Evolutionary conservation across 2,113 vertebrate genomes (phyloP).

Genomic region (Centropus bengalensis): DNA sequence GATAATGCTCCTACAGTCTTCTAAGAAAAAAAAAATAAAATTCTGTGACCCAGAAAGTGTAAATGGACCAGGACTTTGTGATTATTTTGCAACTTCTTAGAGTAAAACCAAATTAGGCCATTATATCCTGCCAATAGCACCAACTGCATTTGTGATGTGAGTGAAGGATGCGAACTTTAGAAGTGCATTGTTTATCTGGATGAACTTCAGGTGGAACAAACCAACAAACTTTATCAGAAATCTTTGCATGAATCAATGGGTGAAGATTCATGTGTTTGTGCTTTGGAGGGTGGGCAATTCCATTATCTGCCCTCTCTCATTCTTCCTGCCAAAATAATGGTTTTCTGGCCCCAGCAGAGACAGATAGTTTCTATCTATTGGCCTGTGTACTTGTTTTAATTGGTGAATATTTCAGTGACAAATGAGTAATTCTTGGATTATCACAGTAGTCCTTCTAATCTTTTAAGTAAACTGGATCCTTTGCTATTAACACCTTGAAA

Average conservation of each 20-base stretch:
- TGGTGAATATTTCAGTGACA: neutral
- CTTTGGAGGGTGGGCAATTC: neutral
- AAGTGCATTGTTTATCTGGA: neutral
- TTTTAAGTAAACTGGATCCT: neutral
- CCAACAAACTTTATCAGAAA: neutral
- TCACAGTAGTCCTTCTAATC: neutral
- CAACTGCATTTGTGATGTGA: neutral
- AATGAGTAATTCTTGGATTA: neutral
- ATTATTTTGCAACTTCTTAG: neutral
- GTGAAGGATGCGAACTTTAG: neutral
- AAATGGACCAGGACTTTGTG: neutral
- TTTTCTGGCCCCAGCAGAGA: neutral
- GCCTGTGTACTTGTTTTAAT: neutral
- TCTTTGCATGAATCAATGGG: neutral
- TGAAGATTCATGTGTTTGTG: neutral
- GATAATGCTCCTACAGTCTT: neutral
- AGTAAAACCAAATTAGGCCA: neutral
- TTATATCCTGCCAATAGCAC: neutral
- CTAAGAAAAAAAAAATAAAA: neutral
- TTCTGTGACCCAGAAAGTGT: neutral
- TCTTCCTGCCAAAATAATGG: neutral
- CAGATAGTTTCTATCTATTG: neutral
- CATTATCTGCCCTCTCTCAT: neutral
- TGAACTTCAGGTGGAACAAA: neutral
- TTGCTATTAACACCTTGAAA: neutral